Evolutionary conservation across 2,888 invertebrate species (phyloP), one percentile per base, ranked within the genome.

Genomic region (Crocallis elinguaria): DNA sequence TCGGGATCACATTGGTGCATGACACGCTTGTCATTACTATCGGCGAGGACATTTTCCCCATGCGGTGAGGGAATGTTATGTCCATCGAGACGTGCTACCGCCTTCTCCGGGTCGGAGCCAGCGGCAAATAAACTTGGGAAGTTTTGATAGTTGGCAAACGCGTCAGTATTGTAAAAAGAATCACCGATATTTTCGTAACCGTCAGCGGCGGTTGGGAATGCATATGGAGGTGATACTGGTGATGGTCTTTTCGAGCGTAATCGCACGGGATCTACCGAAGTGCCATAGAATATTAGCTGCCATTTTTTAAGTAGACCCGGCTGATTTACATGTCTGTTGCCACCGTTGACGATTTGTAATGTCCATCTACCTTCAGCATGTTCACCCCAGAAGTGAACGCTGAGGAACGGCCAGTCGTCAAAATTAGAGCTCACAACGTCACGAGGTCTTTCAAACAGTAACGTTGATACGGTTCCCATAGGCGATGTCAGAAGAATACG

Each of bases 311-410:
- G 90, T 57, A 97, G 94, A 72, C 97, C 97, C 49, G 96, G 95
- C 75, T 96, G 95, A 76, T 96, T 96, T 50, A 97, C 96, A 65
- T 95, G 95, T 58, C 96, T 93, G 69, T 95, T 95, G 27, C 96
- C 96, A 7, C 93, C 93, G 67, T 94, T 94, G 67, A 94, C 93
- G 69, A 97, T 95, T 82, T 96, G 96, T 58, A 98, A 86, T 14
- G 95, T 96, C 98, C 97, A 98, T 62, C 96, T 93, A 21, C 97
- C 97, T 74, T 96, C 96, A 41, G 96, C 95, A 71, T 95, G 96
- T 84, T 97, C 97, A 16, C 99, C 99, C 99, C 99, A 99, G 88
- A 96, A 99, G 84, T 99, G 99, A 12, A 99, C 98, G 76, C 98
- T 98, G 71, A 99, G 93, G 93, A 99, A 99, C 9, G 99, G 98